phyloP scores from a whole-genome alignment of 2,113 vertebrate genomes.

The Connochaetes taurinus region DNA sequence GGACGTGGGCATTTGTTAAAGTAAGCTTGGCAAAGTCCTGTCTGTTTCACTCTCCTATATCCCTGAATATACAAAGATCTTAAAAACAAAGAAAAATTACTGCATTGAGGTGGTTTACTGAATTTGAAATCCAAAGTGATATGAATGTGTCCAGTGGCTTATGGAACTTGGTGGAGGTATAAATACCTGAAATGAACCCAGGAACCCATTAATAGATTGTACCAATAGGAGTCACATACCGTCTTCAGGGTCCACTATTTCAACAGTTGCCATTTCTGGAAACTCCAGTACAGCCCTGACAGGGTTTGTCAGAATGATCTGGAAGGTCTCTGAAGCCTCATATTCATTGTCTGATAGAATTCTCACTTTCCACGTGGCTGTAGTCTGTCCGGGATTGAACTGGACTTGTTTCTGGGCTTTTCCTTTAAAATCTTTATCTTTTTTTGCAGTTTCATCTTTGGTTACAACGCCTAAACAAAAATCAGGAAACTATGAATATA shows the following conservation, averaged over 20 bases:
- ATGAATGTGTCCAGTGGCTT: neutral
- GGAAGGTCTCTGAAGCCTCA: slow-evolving; percentile 88
- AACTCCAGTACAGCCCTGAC: slow-evolving; percentile 87
- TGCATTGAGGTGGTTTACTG: neutral
- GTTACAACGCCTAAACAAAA: slow-evolving; percentile 82
- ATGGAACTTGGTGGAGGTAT: neutral
- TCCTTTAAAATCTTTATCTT: slow-evolving; percentile 87
- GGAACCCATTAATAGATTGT: neutral
- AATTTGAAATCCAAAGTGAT: neutral
- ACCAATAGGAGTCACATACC: slow-evolving; percentile 70
- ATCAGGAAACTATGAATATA: neutral
- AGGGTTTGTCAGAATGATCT: slow-evolving; percentile 86
- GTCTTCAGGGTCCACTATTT: slow-evolving; percentile 89
- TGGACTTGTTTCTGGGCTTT: slow-evolving; percentile 86
- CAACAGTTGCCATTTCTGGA: slow-evolving; percentile 81
- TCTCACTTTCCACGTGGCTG: slow-evolving; percentile 85
- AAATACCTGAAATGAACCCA: neutral
- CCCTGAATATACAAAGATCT: neutral
- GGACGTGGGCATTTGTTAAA: neutral
- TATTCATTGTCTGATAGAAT: slow-evolving; percentile 87
- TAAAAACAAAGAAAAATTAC: neutral
- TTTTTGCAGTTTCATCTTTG: slow-evolving; percentile 85
- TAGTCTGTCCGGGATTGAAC: slow-evolving; percentile 88
- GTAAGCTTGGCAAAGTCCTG: neutral
- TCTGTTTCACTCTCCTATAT: neutral